These are phyloP conservation scores for Parnassius apollo DNA, from an alignment of 2,888 invertebrate genomes.

Conservation along the genomic window DNA sequence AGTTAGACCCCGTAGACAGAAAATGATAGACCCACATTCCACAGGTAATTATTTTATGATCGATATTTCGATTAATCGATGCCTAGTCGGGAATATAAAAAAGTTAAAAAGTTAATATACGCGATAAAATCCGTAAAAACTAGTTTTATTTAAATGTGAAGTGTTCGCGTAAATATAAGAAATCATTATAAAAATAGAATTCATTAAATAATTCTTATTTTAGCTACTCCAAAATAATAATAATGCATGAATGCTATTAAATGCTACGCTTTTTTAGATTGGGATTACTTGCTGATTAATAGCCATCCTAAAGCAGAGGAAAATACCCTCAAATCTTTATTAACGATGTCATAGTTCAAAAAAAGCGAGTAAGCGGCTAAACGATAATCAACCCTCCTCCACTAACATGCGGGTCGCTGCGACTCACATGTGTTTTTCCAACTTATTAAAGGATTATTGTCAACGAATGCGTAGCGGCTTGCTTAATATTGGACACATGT, in stretches of 20 bases:
- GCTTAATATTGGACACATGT: slow-evolving; percentile 57
- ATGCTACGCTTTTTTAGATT: slow-evolving; percentile 27
- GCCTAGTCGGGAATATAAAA: too few species aligned
- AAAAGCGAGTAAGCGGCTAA: slow-evolving; percentile 28
- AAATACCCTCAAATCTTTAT: slow-evolving; percentile 58
- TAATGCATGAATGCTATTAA: slow-evolving; percentile 24
- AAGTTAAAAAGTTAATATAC: too few species aligned
- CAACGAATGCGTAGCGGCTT: slow-evolving; percentile 55
- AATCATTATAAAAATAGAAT: too few species aligned
- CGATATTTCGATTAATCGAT: too few species aligned
- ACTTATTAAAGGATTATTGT: slow-evolving; percentile 68
- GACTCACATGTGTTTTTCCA: slow-evolving; percentile 36
- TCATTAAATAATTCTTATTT: slow-evolving; percentile 6
- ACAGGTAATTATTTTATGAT: too few species aligned
- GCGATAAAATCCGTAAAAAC: too few species aligned
- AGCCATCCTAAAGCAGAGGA: slow-evolving; percentile 54
- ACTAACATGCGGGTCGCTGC: slow-evolving; percentile 32
- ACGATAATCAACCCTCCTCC: slow-evolving; percentile 45
- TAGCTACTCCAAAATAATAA: slow-evolving; percentile 16
- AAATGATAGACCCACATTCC: too few species aligned
- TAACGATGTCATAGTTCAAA: slow-evolving; percentile 52
- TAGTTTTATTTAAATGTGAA: too few species aligned
- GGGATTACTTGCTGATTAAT: slow-evolving; percentile 59
- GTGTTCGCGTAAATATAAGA: too few species aligned
- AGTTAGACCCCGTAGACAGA: too few species aligned